phyloP scores from a whole-genome alignment of 2,888 invertebrate species.

The Augiades crinisus region DNA sequence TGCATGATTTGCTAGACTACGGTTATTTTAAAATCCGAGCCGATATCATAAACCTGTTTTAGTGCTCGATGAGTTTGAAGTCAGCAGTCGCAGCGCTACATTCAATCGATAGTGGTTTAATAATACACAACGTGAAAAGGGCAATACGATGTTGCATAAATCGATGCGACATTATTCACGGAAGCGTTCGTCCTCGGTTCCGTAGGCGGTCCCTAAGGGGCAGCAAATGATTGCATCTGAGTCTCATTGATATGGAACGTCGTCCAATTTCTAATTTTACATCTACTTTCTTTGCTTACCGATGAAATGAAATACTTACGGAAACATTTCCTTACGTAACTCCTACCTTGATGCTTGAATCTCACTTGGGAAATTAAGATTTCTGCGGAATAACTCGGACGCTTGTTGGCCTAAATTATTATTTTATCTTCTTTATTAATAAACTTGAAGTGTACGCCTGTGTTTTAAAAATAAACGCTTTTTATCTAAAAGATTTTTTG shows the following conservation, averaged over 20 bases:
- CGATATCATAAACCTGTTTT: too few relatives aligned
- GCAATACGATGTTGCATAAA: background rate
- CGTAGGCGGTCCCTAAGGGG: constrained; percentile 5
- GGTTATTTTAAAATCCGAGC: too few relatives aligned
- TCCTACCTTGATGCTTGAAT: constrained; percentile 1
- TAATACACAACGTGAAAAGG: background rate
- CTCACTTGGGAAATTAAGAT: constrained; percentile 20
- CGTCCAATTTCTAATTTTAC: constrained; percentile 17
- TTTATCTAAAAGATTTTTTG: too few relatives aligned
- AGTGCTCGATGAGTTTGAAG: too few relatives aligned
- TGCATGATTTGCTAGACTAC: too few relatives aligned
- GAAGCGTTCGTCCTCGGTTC: constrained; percentile 4
- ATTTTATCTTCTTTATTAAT: too few relatives aligned
- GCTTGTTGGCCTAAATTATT: background rate
- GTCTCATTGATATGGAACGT: constrained; percentile 1
- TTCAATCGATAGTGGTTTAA: too few relatives aligned
- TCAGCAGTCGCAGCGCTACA: too few relatives aligned
- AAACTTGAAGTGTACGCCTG: too few relatives aligned
- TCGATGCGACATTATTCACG: background rate
- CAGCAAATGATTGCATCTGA: background rate
- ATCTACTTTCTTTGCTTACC: background rate
- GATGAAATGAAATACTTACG: constrained; percentile 8
- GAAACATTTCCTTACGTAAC: constrained; percentile 16
- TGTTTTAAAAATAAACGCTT: too few relatives aligned
- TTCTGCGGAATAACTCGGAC: background rate